Evolutionary conservation across 2,888 invertebrate species (phyloP).

Genomic region (Drosophila mercatorum): DNA sequence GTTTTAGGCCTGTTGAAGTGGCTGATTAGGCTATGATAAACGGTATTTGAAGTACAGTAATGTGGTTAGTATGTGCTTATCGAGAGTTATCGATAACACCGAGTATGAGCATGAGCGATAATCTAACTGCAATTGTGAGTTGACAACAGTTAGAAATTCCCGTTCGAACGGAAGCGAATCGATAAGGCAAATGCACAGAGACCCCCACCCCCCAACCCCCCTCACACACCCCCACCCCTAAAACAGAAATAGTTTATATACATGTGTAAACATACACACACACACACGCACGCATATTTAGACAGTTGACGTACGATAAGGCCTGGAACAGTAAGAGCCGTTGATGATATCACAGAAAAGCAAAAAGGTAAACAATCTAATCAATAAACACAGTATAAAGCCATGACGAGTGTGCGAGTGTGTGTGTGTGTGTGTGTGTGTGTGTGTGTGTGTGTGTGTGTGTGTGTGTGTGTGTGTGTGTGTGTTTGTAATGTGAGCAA

Average conservation of each 20-base stretch:
- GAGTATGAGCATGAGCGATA: background rate
- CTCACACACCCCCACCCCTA: slow-evolving; percentile 4
- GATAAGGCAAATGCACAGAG: slow-evolving; percentile 53
- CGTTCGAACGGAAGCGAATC: slow-evolving; percentile 69
- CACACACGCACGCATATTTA: slow-evolving; percentile 52
- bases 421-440: slow-evolving; percentile 11
- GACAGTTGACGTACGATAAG: slow-evolving; percentile 76
- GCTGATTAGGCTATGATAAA: slow-evolving; percentile 13
- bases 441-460: slow-evolving; percentile 10
- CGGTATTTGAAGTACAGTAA: slow-evolving; percentile 21
- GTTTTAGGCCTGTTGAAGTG: slow-evolving; percentile 17
- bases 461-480: slow-evolving; percentile 5
- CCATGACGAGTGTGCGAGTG: slow-evolving; percentile 48
- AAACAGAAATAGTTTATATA: slow-evolving; percentile 42
- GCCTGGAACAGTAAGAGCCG: slow-evolving; percentile 34
- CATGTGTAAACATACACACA: slow-evolving; percentile 3
- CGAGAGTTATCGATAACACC: slow-evolving; percentile 9
- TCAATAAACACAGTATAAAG: slow-evolving; percentile 71
- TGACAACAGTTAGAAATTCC: slow-evolving; percentile 20
- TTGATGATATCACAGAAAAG: slow-evolving; percentile 72
- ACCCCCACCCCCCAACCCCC: background rate
- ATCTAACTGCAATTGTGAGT: slow-evolving; percentile 13
- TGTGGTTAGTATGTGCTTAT: background rate
- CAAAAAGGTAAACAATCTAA: slow-evolving; percentile 78
- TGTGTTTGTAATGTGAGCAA: slow-evolving; percentile 44